phyloP scores from a whole-genome alignment of 2,797 vertebrate genomes.

The Xenops minutus region DNA sequence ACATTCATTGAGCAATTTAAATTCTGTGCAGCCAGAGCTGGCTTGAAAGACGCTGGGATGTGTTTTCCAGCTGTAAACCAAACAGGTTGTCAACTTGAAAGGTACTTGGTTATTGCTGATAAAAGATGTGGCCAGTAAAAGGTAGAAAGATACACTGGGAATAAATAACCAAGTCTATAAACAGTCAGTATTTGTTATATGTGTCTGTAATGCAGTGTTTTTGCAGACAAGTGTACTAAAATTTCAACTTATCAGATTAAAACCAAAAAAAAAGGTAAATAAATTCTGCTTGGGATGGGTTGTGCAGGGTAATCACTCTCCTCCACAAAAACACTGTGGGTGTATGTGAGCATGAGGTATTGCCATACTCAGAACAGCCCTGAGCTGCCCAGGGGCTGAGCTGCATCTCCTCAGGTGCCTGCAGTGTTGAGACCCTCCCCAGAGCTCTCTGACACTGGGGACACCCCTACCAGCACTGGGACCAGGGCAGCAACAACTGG shows the following conservation, averaged over 20 bases:
- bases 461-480: background rate
- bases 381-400: background rate
- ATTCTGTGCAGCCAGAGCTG: slow-evolving; percentile 19
- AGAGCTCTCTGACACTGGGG: background rate
- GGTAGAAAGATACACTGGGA: background rate
- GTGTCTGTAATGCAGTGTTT: slow-evolving; percentile 35
- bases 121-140: slow-evolving; percentile 34
- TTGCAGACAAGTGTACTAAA: slow-evolving; percentile 16
- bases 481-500: background rate
- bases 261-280: background rate
- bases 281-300: slow-evolving; percentile 10
- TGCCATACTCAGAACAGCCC: background rate
- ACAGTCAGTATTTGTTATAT: slow-evolving; percentile 11
- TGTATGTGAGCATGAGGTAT: background rate
- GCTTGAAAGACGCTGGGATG: background rate
- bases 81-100: slow-evolving; percentile 20
- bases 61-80: background rate
- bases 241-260: slow-evolving; percentile 41
- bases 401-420: background rate
- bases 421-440: background rate
- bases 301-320: background rate
- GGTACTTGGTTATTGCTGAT: slow-evolving; percentile 54
- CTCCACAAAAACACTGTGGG: background rate
- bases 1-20: background rate
- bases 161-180: slow-evolving; percentile 49